A percentile compares a stretch with the other conserved stretches of the same genome.
phyloP scores from a whole-genome alignment of 2,113 vertebrate species.

The Tychaedon coryphoeus region DNA sequence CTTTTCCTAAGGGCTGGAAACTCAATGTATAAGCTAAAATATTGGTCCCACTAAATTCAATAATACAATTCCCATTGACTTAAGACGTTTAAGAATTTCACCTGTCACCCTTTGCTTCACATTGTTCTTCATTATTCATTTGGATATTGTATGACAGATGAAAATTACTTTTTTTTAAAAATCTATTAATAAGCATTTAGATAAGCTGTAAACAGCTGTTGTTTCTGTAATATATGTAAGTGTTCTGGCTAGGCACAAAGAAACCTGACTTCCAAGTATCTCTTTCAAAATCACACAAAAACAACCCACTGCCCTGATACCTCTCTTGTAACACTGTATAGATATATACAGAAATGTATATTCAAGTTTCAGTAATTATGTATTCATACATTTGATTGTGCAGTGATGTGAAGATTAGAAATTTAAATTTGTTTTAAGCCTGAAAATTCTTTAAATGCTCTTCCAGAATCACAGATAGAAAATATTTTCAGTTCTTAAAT shows the following conservation, averaged over 20 bases:
- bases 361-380: not conserved
- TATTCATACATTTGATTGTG: not conserved
- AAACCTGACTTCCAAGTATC: not conserved
- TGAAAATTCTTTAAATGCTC: not conserved
- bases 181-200: not conserved
- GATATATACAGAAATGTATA: not conserved
- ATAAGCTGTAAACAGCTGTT: not conserved
- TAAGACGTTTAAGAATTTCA: not conserved
- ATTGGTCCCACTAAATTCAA: not conserved
- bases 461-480: not conserved
- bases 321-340: not conserved
- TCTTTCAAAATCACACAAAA: not conserved
- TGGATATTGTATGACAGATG: not conserved
- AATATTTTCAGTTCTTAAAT: not conserved
- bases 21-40: not conserved
- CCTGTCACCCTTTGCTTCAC: not conserved
- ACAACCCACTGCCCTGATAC: not conserved
- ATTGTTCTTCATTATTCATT: not conserved
- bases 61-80: not conserved
- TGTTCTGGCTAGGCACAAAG: not conserved
- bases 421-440: not conserved
- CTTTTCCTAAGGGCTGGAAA: not conserved
- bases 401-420: not conserved
- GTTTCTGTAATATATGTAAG: not conserved
- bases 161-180: not conserved